Conservation (phyloP, 2,888 invertebrate species). For the Barypeithes pellucidus region DNA sequence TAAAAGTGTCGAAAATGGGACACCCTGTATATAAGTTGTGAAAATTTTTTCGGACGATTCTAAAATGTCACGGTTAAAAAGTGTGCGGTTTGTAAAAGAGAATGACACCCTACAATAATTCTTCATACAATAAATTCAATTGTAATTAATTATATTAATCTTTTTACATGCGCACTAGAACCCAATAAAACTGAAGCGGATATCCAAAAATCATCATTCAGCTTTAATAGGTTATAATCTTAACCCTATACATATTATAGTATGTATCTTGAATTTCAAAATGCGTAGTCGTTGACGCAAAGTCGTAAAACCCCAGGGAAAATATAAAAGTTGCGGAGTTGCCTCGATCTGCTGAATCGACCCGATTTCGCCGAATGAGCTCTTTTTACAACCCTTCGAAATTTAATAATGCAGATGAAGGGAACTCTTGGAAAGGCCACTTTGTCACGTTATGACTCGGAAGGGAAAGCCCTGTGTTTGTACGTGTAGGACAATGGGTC, state of each 20-base stretch:
- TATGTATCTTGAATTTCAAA: not conserved
- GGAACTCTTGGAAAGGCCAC: slow-evolving; percentile 30
- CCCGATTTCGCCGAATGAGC: slow-evolving; percentile 28
- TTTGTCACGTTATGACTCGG: slow-evolving; percentile 30
- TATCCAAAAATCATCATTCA: not conserved
- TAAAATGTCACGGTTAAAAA: too few relatives aligned
- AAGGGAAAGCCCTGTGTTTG: not conserved
- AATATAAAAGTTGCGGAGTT: slow-evolving; percentile 6
- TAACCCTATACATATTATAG: not conserved
- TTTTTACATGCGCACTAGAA: not conserved
- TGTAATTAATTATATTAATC: too few relatives aligned
- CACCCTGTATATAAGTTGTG: too few relatives aligned
- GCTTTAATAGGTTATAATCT: not conserved
- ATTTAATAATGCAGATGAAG: slow-evolving; percentile 40
- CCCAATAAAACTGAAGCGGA: not conserved
- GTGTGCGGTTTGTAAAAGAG: too few relatives aligned
- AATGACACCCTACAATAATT: too few relatives aligned
- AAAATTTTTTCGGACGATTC: too few relatives aligned
- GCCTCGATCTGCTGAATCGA: slow-evolving; percentile 7
- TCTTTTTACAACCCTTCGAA: slow-evolving; percentile 43
- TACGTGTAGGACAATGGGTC: not conserved
- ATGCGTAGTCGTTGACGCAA: slow-evolving; percentile 3
- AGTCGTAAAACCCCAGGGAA: slow-evolving; percentile 1
- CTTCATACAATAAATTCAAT: too few relatives aligned
- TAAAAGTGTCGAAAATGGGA: too few relatives aligned